Base-by-base conservation (phyloP, 1,140 invertebrate species). In the Aleiodes sp. region DNA sequence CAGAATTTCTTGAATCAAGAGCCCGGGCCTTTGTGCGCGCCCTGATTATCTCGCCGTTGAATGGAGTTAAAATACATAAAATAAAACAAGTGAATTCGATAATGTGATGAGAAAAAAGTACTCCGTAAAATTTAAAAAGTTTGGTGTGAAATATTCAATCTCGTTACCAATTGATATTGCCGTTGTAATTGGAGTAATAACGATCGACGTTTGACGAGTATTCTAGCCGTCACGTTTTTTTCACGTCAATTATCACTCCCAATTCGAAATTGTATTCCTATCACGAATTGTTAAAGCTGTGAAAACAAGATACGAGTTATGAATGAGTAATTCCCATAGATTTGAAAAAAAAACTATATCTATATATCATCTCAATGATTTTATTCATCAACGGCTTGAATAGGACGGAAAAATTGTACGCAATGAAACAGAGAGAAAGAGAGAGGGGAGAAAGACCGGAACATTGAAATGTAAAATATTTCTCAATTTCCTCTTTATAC, bases 231-330 rank as follows among this genome's bases (percentile, higher is more conserved):
- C 21, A 39, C n/a, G 56, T 29, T 60, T 29, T 61, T 61, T 31
- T 8, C 10, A 37, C 52, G 16, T 68, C 56, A 61, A 46, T 68
- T 67, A 67, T 61, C 33, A 39, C 31, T 41, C 35, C 14, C 28
- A 39, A 43, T 29, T 0, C 24, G 8, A 26, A 6, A 9, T 8
- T 52, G 10, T 14, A 67, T 61, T 68, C 56, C 28, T 24, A 68
- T 61, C 66, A 68, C 57, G 37, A 61, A 10, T 46, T 37, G 14
- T 16, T 28, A 31, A n/a, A 39, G 10, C 33, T 16, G 29, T 65
- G 64, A 65, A 65, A 65, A 35, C 21, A 63, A 19, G 16, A 21
- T 63, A 26, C 35, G 24, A 39, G 21, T 12, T 26, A n/a, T n/a
- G 28, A 31, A 59, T 31, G 26, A 31, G 28, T 31, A 31, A 59